A percentile compares a stretch with the other conserved stretches of the same genome.
Conservation (phyloP, 1,140 invertebrate genomes). For the Drosophila albomicans region DNA sequence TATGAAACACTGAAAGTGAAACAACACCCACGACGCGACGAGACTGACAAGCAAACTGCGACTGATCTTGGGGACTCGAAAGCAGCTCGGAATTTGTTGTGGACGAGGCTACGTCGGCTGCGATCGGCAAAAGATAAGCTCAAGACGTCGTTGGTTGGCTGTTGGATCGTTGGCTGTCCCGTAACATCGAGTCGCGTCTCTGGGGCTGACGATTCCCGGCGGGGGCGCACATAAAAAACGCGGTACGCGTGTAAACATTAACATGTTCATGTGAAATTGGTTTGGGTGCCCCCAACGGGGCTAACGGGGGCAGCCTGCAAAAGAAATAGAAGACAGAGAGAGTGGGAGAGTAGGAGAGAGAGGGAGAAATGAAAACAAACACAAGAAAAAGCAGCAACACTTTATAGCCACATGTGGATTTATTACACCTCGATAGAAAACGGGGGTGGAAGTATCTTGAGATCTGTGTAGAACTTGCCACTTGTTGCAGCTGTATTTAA, state of each 20-base stretch:
- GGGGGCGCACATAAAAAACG: constrained; percentile 77
- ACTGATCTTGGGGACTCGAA: constrained; percentile 66
- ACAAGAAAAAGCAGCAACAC: constrained; percentile 66
- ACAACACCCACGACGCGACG: constrained; percentile 58
- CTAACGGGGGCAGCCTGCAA: constrained; percentile 13
- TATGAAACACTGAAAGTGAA: not conserved
- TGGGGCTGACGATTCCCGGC: constrained; percentile 40
- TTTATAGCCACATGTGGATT: constrained; percentile 79
- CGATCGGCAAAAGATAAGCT: constrained; percentile 68
- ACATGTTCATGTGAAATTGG: constrained; percentile 81
- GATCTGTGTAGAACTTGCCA: constrained; percentile 38
- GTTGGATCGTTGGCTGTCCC: not conserved
- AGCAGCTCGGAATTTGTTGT: constrained; percentile 13
- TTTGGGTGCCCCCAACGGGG: constrained; percentile 54
- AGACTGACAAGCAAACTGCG: constrained; percentile 66
- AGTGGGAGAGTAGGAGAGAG: not conserved
- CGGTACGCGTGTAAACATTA: constrained; percentile 83
- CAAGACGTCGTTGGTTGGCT: constrained; percentile 67
- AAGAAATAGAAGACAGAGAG: constrained; percentile 13
- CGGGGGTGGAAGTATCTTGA: constrained; percentile 31
- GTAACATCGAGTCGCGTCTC: not conserved
- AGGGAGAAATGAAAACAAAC: constrained; percentile 39
- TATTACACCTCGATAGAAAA: constrained; percentile 61
- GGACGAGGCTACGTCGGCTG: constrained; percentile 46
- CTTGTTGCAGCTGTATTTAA: constrained; percentile 76